Conservation (phyloP, 1,140 invertebrate species). For the Pomacea maculata region DNA sequence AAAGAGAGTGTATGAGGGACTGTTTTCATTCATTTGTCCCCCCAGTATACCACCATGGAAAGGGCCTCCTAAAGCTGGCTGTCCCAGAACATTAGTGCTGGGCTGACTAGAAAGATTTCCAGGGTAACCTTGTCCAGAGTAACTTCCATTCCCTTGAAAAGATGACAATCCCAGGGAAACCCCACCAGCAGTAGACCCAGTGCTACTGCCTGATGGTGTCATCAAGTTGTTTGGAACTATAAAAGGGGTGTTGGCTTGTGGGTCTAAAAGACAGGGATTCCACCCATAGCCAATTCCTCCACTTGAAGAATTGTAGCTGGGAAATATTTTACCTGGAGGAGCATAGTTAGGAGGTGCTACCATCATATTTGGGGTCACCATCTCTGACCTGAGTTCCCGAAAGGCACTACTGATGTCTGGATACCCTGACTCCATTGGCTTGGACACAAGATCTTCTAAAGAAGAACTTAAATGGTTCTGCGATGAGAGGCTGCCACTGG, state of each 20-base stretch:
- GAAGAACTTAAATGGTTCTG: conserved; percentile 27
- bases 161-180: not conserved
- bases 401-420: conserved; percentile 58
- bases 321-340: conserved; percentile 1
- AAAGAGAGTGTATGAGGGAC: not conserved
- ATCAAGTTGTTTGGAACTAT: not conserved
- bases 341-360: not conserved
- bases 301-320: not conserved
- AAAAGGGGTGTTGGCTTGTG: conserved; percentile 5
- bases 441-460: conserved; percentile 31
- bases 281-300: conserved; percentile 21
- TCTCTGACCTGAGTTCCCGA: conserved; percentile 31
- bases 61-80: too few species aligned
- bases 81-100: not conserved
- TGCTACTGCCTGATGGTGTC: not conserved
- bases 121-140: conserved; percentile 1
- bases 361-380: not conserved
- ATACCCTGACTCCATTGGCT: conserved; percentile 33
- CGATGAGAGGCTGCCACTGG: not conserved
- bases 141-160: not conserved
- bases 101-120: conserved; percentile 4
- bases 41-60: not conserved
- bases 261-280: conserved; percentile 28
- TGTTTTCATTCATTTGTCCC: not conserved
- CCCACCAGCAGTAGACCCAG: not conserved